Percentiles rank a stretch among this genome's conserved stretches.
phyloP scores from a whole-genome alignment of 2,113 vertebrate genomes.

The Bos javanicus region DNA sequence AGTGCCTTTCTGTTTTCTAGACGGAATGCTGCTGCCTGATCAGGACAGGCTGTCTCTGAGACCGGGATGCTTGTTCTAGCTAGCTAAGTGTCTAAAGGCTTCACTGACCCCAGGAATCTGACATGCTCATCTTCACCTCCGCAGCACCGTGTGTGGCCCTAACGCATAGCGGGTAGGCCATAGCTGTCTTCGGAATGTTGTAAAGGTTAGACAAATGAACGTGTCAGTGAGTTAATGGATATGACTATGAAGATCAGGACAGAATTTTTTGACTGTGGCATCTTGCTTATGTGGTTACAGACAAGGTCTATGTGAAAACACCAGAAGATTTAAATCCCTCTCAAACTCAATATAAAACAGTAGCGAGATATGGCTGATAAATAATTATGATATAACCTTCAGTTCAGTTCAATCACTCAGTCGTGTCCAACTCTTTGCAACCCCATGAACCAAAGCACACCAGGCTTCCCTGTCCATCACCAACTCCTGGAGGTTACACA shows the following conservation, averaged over 20 bases:
- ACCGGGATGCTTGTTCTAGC: neutral
- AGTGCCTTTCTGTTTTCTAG: neutral
- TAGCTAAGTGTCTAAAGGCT: neutral
- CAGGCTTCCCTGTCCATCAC: neutral
- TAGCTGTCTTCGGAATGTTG: neutral
- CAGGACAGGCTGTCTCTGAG: neutral
- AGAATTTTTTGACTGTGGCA: neutral
- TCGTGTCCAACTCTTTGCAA: rapidly evolving
- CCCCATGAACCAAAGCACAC: rapidly evolving
- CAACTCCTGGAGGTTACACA: neutral
- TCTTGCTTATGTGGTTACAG: neutral
- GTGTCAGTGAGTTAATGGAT: neutral
- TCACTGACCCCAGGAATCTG: neutral
- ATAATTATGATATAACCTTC: neutral
- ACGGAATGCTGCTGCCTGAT: neutral
- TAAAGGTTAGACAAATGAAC: neutral
- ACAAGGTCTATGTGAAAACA: neutral
- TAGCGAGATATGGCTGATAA: neutral
- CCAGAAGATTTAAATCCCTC: neutral
- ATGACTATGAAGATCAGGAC: neutral
- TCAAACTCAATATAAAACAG: neutral
- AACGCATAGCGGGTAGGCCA: rapidly evolving
- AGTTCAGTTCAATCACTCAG: neutral
- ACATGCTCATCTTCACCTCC: neutral
- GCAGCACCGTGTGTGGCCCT: too few relatives aligned